Base-by-base conservation (phyloP, 1,140 invertebrate genomes). In the Lordiphosa clarofinis region DNA sequence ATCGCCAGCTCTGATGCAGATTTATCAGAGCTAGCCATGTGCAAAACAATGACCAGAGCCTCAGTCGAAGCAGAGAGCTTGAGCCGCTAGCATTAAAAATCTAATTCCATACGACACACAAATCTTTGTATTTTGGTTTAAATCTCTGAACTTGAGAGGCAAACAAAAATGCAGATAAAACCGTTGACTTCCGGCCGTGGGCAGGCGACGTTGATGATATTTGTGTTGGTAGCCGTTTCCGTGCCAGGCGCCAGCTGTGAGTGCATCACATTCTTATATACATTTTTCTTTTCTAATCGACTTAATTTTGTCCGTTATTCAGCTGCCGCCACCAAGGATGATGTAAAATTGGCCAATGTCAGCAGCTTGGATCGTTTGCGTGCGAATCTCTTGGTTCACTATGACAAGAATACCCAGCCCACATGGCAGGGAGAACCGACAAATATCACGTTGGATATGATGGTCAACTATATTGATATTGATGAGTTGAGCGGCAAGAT, bases 351-450 rank as follows among this genome's bases (percentile, higher is more conserved):
- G n/a, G 42, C 11, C 12, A 93, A 92, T 73, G 88, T 91, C 12
- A 93, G 92, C 9, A 89, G 89, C 69, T 90, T 90, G 12, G 93
- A 93, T 79, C 86, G 88, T 2, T 86, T 94, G 38, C 91, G 92
- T 68, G 89, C 91, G 46, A 90, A 92, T 73, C 75, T 94, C 1
- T 89, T 93, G 9, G 73, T 91, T 6, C 91, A 91, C 47, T 93
- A 93, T 70, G 92, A 94, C 76, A 92, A 92, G 87, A 91, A 92
- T 66, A 89, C 91, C 2, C 90, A 92, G 61, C 92, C 92, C 2
- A 76, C 91, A 0, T 89, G 91, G 61, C 90, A 92, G 58, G 90
- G 88, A 53, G 90, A 91, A 38, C 81, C 89, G 2, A 92, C 92
- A 0, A 89, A 86, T 7, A 91, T 94, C 5, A 87, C 73, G 4